Percentiles rank a stretch among this genome's conserved stretches.
Evolutionary conservation across 2,888 invertebrate genomes (phyloP).

Genomic region (Poecilus cupreus): DNA sequence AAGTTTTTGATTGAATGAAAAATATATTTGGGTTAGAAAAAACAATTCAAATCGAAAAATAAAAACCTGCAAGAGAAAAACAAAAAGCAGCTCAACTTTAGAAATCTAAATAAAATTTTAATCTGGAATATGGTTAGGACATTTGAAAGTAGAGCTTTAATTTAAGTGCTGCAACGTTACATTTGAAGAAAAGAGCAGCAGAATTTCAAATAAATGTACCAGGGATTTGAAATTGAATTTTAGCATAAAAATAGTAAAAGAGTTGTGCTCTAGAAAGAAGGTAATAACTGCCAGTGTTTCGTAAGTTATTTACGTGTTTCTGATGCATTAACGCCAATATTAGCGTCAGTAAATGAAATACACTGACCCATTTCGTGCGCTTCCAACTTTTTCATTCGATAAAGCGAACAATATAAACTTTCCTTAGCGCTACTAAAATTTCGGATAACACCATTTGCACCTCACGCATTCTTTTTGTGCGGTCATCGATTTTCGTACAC

Average conservation of each 20-base stretch:
- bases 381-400: constrained; percentile 31
- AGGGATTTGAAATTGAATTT: constrained; percentile 18
- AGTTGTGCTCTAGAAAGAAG: neutral
- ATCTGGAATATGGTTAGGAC: too few relatives aligned
- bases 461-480: constrained; percentile 4
- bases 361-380: constrained; percentile 35
- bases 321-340: constrained; percentile 17
- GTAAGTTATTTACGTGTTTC: constrained; percentile 18
- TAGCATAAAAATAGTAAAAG: constrained; percentile 13
- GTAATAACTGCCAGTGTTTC: constrained; percentile 4
- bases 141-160: too few relatives aligned
- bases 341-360: constrained; percentile 31
- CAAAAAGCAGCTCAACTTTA: too few relatives aligned
- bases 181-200: neutral
- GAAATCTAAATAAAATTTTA: too few relatives aligned
- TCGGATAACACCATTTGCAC: constrained; percentile 20
- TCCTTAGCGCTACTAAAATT: constrained; percentile 24
- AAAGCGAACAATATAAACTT: constrained; percentile 32
- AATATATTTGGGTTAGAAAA: too few relatives aligned
- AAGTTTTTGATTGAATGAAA: too few relatives aligned
- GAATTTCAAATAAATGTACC: neutral
- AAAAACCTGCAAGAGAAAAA: too few relatives aligned
- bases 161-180: neutral
- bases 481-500: neutral
- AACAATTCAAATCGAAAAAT: too few relatives aligned